A percentile compares a stretch with the other conserved stretches of the same genome.
phyloP scores from a whole-genome alignment of 2,797 vertebrate species.

The Limnodromus scolopaceus region DNA sequence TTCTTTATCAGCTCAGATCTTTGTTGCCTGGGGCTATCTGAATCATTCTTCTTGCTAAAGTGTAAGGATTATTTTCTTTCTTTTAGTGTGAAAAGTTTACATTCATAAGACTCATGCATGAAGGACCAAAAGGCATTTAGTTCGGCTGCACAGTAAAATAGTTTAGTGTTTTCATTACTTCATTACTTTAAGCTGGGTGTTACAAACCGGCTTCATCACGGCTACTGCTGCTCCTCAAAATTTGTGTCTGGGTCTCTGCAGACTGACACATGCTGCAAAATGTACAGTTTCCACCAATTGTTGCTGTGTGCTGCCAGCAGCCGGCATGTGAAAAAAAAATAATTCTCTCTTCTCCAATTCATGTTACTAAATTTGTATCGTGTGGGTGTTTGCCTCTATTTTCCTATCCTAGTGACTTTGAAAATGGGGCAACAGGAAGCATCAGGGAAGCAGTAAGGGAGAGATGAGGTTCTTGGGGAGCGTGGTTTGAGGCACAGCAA shows the following conservation, averaged over 20 bases:
- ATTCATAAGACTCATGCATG: neutral
- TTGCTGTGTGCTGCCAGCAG: neutral
- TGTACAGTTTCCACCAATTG: neutral
- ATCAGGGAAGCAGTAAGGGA: too few relatives aligned
- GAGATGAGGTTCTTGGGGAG: neutral
- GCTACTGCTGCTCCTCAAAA: neutral
- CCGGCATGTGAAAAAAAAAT: neutral
- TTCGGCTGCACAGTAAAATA: neutral
- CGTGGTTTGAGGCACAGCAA: neutral
- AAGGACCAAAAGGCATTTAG: neutral
- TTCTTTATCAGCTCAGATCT: neutral
- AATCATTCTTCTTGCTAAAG: slow-evolving; percentile 23
- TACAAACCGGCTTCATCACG: neutral
- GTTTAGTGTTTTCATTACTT: neutral
- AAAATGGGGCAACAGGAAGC: neutral
- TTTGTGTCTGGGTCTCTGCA: neutral
- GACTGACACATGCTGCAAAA: neutral
- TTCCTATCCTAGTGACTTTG: neutral
- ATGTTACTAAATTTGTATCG: neutral
- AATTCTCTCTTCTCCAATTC: neutral
- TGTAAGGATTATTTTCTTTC: slow-evolving; percentile 1
- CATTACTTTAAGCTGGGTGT: neutral
- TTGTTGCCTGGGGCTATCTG: slow-evolving; percentile 43
- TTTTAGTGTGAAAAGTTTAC: slow-evolving; percentile 7
- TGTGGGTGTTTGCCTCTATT: neutral